Base-by-base conservation (phyloP, 2,888 invertebrate genomes). In the Euspilapteryx auroguttella region DNA sequence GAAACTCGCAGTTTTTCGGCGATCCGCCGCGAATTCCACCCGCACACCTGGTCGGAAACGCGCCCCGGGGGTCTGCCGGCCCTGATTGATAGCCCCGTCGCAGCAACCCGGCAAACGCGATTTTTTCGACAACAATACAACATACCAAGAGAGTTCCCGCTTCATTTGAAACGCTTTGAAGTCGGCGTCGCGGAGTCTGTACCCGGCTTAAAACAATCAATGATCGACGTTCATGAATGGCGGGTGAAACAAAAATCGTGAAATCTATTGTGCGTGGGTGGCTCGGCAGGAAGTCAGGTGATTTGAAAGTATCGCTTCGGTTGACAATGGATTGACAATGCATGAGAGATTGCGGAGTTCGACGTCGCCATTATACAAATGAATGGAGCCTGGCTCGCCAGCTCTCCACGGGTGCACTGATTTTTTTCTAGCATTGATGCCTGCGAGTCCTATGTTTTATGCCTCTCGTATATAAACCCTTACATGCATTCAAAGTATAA, bases 31-130 rank as follows among this genome's bases (percentile, higher is more conserved):
- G 61, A 69, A 73, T 71, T 69, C 69, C 75, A 61, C 57, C 64
- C 56, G 58, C 54, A 64, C 73, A 75, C 75, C 73, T 75, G 75
- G 73, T 69, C 73, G 73, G 73, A 75, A 73, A 66, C 58, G 58
- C 51, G 47, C 71, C 73, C 65, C 63, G 58, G 73, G 75, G 75
- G 69, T 63, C 64, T 37, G 33, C 33, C 25, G 21, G 31, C 42
- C 34, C 51, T 71, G 73, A 69, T 69, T 69, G 71, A 71, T 69
- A 57, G 65, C 52, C 58, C 56, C 58, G 55, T 55, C 56, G 30
- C 32, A 32, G 34, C 27, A 17, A 21, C 33, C 30, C 29, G 27
- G 48, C 45, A 50, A 51, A 50, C 50, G 48, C 49, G 54, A 58
- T 58, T 56, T 45, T 49, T 44, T 46, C 47, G 59, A 48, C 46